Base-by-base conservation (phyloP, 2,888 invertebrate genomes). In the Lysandra bellargus region DNA sequence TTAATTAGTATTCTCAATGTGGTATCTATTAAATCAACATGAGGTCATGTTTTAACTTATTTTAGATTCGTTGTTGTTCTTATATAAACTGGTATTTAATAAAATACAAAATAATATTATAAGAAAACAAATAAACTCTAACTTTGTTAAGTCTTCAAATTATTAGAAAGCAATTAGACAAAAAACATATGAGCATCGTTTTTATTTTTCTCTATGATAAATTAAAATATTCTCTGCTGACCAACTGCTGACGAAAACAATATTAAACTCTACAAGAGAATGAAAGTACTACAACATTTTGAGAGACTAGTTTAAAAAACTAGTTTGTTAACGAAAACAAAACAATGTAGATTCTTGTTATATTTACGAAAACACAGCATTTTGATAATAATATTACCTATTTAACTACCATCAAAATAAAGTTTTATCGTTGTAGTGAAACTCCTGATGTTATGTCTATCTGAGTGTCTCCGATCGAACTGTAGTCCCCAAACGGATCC, bases 1-100 rank as follows among this genome's bases (percentile, higher is more conserved):
- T 81, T 81, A 81, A 80, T 81, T 81, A 81, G 77, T 80, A 81
- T 81, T 78, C 81, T 74, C 44, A 78, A 72, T 73, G 69, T 64
- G 74, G 78, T 78, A 77, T 60, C 64, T 78, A 64, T 80, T 69
- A 79, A 79, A 78, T 60, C 61, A 57, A 72, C 76, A 79, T 81
- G 80, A 80, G 80, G 78, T 81, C 81, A 81, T 78, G 53, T 53
- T 78, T 60, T 78, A 78, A 81, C 80, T 81, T 78, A 77, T 60
- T 53, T 78, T 78, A 7, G 69, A 33, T 69, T 14, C 14, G 9
- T 9, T 37, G 33, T 69, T 69, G 33, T 69, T 69, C 69, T 69
- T 37, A 37, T 69, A 33, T 69, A 69, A 53, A 69, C 14, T 14
- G 6, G 12, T 17, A 9, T 64, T 9, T 9, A 30, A 69, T 17